These are phyloP conservation scores for Habropoda laboriosa DNA, from an alignment of 1,140 invertebrate genomes.

Conservation along the genomic window DNA sequence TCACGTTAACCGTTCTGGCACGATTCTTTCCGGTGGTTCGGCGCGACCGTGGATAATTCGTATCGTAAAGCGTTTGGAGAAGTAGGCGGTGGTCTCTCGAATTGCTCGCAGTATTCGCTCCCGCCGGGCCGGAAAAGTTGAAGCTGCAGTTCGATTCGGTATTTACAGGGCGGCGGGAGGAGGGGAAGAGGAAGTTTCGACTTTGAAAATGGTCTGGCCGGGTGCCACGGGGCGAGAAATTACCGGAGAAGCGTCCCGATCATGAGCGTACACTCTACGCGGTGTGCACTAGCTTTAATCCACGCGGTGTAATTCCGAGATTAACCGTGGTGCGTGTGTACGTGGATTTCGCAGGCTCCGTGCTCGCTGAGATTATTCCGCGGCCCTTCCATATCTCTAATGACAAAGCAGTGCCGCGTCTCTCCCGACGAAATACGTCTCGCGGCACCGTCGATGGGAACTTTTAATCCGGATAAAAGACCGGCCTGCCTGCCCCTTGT, in stretches of 20 bases:
- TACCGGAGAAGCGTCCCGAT: conserved; percentile 50
- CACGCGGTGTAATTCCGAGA: conserved; percentile 56
- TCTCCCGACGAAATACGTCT: conserved; percentile 34
- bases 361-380: conserved; percentile 53
- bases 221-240: conserved; percentile 25
- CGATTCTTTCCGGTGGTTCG: neutral
- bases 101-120: conserved; percentile 14
- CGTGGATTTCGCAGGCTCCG: conserved; percentile 29
- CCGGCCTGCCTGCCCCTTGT: neutral
- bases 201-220: conserved; percentile 51
- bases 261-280: conserved; percentile 22
- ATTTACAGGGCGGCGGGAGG: conserved; percentile 25
- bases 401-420: conserved; percentile 12
- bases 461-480: conserved; percentile 45
- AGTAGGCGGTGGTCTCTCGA: too few relatives aligned
- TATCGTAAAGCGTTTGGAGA: too few relatives aligned
- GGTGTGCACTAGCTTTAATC: conserved; percentile 40
- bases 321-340: conserved; percentile 56
- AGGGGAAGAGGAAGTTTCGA: conserved; percentile 6
- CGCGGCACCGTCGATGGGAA: neutral
- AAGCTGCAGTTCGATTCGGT: conserved; percentile 42
- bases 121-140: conserved; percentile 34
- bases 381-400: conserved; percentile 38
- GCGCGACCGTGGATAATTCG: neutral
- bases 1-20: neutral